phyloP scores from a whole-genome alignment of 1,140 invertebrate genomes.

The Lepidurus arcticus region DNA sequence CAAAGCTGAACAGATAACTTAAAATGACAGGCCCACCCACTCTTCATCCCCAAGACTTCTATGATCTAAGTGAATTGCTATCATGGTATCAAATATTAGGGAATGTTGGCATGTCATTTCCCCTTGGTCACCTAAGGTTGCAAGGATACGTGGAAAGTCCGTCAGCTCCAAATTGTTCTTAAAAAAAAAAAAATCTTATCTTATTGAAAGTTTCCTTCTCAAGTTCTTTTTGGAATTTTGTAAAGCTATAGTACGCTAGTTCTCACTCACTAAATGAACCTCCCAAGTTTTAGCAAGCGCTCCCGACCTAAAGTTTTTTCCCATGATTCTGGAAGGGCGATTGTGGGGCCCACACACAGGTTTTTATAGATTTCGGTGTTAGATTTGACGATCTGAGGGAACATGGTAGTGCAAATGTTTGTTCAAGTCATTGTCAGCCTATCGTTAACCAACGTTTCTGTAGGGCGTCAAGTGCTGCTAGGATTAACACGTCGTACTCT shows the following conservation, averaged over 20 bases:
- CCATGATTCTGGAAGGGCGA: neutral
- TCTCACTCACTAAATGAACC: neutral
- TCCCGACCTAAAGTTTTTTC: neutral
- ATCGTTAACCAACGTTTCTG: neutral
- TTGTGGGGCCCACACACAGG: neutral
- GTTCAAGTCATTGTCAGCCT: neutral
- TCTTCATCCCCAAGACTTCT: neutral
- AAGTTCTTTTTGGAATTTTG: neutral
- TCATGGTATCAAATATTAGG: neutral
- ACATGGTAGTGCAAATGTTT: neutral
- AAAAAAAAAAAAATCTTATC: neutral
- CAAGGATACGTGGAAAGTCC: neutral
- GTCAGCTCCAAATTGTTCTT: neutral
- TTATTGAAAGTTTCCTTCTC: neutral
- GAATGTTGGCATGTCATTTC: neutral
- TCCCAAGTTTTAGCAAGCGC: neutral
- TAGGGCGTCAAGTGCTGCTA: neutral
- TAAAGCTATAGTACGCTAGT: neutral
- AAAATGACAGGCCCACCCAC: neutral
- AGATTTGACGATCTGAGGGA: neutral
- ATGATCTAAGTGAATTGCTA: neutral
- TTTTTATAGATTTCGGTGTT: neutral
- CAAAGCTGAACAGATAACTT: neutral
- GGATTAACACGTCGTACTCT: neutral
- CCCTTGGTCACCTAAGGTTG: neutral